Evolutionary conservation across 2,888 invertebrate genomes (phyloP).

Genomic region (Drosophila mimica): DNA sequence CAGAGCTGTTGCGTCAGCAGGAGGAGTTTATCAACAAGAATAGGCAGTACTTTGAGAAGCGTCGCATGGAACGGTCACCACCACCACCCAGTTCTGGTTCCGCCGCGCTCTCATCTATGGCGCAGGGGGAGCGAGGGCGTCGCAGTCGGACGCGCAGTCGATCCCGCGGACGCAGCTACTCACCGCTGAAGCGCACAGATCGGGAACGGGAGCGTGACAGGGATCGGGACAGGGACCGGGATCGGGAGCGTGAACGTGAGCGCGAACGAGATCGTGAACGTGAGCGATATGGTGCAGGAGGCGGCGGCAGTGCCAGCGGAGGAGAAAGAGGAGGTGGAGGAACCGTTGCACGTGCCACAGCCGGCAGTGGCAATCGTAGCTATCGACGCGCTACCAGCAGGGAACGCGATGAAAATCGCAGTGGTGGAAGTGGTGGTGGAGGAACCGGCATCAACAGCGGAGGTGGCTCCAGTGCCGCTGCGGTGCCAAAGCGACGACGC

Average conservation of each 20-base stretch:
- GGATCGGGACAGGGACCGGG: conserved; percentile 69
- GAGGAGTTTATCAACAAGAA: conserved; percentile 85
- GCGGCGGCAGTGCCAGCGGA: conserved; percentile 8
- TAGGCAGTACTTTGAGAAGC: conserved; percentile 84
- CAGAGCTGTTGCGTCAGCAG: conserved; percentile 84
- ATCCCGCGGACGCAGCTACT: conserved; percentile 84
- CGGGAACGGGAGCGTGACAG: conserved; percentile 69
- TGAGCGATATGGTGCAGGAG: conserved; percentile 51
- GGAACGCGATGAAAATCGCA: conserved; percentile 62
- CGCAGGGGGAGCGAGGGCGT: conserved; percentile 46
- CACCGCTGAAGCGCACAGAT: conserved; percentile 78
- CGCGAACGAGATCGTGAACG: conserved; percentile 52
- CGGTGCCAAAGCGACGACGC: conserved; percentile 79
- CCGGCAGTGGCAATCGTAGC: conserved; percentile 52
- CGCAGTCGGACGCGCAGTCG: conserved; percentile 81
- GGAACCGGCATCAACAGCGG: conserved; percentile 18
- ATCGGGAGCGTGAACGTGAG: conserved; percentile 63
- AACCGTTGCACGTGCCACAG: conserved; percentile 18
- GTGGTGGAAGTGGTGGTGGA: conserved; percentile 60
- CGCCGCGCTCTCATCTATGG: conserved; percentile 17
- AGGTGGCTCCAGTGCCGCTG: conserved; percentile 15
- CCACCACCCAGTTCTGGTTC: conserved; percentile 58
- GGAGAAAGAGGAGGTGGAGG: conserved; percentile 22
- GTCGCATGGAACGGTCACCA: conserved; percentile 83
- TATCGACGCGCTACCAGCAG: conserved; percentile 77